Conservation (phyloP, 1,140 invertebrate species). For the Drosophila quadrilineata region DNA sequence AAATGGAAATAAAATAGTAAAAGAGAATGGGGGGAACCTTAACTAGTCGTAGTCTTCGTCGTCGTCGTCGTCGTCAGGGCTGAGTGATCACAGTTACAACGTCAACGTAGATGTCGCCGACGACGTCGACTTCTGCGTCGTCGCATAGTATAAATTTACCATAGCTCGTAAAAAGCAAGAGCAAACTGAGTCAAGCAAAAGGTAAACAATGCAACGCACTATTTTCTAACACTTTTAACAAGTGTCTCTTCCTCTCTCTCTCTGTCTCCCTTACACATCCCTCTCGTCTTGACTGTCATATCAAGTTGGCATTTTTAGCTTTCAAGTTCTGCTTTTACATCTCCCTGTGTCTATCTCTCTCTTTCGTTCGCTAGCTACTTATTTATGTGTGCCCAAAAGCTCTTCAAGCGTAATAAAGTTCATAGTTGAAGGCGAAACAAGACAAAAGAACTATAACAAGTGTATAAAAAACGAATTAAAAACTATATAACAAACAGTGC, state of each 20-base stretch:
- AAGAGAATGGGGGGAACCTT: conserved; percentile 5
- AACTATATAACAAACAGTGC: no score
- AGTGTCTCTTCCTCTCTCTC: conserved; percentile 51
- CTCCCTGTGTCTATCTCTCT: neutral
- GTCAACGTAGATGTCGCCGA: no score
- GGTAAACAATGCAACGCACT: conserved; percentile 79
- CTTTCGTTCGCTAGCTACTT: neutral
- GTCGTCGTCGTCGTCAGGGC: no score
- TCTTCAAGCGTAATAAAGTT: conserved; percentile 70
- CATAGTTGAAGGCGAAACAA: conserved; percentile 72
- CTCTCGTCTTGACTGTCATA: conserved; percentile 16
- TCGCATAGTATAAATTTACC: conserved; percentile 42
- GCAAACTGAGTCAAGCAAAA: conserved; percentile 70
- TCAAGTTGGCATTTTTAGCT: conserved; percentile 31
- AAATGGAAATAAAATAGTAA: conserved; percentile 13
- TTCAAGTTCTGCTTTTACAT: conserved; percentile 51
- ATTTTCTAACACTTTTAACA: conserved; percentile 77
- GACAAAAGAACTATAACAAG: conserved; percentile 44
- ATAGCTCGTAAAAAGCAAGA: conserved; percentile 50
- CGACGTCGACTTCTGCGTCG: no score
- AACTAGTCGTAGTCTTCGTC: no score
- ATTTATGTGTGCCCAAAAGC: conserved; percentile 53
- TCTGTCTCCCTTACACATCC: neutral
- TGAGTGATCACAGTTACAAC: conserved; percentile 63
- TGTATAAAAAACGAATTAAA: conserved; percentile 27